Base-by-base conservation (phyloP, 2,888 invertebrate species). In the Geotrupes spiniger region DNA sequence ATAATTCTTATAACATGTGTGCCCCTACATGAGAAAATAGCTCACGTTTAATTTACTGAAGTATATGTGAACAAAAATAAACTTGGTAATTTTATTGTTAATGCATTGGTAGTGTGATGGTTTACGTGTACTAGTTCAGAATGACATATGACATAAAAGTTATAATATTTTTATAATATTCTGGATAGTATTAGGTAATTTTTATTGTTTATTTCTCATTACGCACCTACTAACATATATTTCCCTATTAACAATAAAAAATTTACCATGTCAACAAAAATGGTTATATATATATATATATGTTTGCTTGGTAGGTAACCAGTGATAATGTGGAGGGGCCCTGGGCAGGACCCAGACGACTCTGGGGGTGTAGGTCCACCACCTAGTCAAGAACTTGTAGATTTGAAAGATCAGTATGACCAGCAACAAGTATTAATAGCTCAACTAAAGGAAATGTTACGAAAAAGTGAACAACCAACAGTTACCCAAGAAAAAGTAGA, bases 401-500 rank as follows among this genome's bases (percentile, higher is more conserved):
- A 72, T 46, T 57, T 71, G 27, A 69, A 70, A 57, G 72, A 72
- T 49, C 68, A 73, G 55, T 69, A 64, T 52, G 70, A 72, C 46
- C 71, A 73, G 49, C 73, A 74, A 48, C 68, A 73, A 51, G 60
- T 69, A 11, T 56, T 73, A 25, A 72, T 74, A 49, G 68, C 70
- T 21, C 73, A 74, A 51, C 53, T 75, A 17, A 74, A 74, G 52
- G 74, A 74, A 59, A 70, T 74, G 66, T 57, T 75, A 36, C 61
- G 70, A 15, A 73, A 73, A 54, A 65, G 57, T 37, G 74, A 75
- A 42, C 72, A 72, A 44, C 49, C 56, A 3, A 65, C 57, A 29
- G 69, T 73, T 6, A 68, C 70, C 3, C 68, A 69, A 44, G 73
- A 74, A 60, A 73, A 73, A 61, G 70, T 73, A n/a, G 72, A 71